Conservation (phyloP, 2,797 vertebrate species). For the Necrosyrtes monachus region DNA sequence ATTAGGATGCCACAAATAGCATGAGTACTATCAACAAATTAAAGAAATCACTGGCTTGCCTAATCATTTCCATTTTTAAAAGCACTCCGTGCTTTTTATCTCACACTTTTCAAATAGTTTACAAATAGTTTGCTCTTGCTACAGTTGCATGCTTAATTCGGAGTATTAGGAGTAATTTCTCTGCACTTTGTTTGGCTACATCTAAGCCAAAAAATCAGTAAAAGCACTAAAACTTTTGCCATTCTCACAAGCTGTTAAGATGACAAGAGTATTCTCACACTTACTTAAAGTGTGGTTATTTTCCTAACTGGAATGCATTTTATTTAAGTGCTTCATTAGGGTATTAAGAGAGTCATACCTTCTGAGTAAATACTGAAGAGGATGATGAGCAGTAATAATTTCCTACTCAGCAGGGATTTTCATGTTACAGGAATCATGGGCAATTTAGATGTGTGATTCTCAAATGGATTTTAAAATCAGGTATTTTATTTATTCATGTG, state of each 20-base stretch:
- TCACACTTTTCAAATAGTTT: not conserved
- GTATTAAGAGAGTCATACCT: not conserved
- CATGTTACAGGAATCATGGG: not conserved
- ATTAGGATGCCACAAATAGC: conserved; percentile 19
- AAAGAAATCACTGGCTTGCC: not conserved
- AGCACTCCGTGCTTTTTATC: not conserved
- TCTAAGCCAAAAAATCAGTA: not conserved
- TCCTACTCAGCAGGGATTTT: not conserved
- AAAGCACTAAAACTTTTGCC: not conserved
- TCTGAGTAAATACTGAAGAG: not conserved
- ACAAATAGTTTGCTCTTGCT: conserved; percentile 10
- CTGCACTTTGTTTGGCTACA: not conserved
- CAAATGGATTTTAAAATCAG: not conserved
- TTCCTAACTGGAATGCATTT: not conserved
- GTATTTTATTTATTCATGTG: not conserved
- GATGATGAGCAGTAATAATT: not conserved
- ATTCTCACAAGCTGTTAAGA: not conserved
- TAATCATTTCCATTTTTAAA: not conserved
- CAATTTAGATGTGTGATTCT: not conserved
- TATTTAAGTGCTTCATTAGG: not conserved
- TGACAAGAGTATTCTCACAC: conserved; percentile 22
- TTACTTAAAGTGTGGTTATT: conserved; percentile 15
- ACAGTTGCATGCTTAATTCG: not conserved
- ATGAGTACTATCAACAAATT: not conserved
- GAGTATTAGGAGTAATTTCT: not conserved